Conservation (phyloP, 37 sponge, comb jelly and placozoan species). For the Chondrilla cf. caribensis region DNA sequence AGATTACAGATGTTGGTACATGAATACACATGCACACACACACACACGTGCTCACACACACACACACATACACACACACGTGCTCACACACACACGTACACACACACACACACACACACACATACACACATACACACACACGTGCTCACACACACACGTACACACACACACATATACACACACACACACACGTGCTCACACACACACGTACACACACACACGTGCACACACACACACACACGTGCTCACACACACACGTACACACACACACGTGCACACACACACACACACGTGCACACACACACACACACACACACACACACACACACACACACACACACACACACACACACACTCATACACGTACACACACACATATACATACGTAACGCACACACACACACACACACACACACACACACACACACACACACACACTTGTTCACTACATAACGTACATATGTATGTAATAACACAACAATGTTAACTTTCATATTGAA, state of each 20-base stretch:
- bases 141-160: constrained; percentile 20
- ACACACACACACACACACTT: no score
- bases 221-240: not conserved
- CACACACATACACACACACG: constrained; percentile 18
- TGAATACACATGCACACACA: constrained; percentile 13
- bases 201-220: not conserved
- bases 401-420: no score
- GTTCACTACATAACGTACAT: no score
- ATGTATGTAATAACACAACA: no score
- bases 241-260: not conserved
- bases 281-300: not conserved
- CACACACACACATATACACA: constrained; percentile 34
- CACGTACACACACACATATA: no score
- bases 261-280: not conserved
- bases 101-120: constrained; percentile 17
- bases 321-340: no score
- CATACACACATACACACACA: constrained; percentile 32
- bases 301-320: constrained; percentile 14
- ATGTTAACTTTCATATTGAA: no score
- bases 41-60: constrained; percentile 22
- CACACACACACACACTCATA: no score
- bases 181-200: constrained; percentile 14
- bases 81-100: constrained; percentile 27
- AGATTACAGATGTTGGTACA: not conserved
- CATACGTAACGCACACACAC: no score